A percentile compares a stretch with the other conserved stretches of the same genome.
phyloP scores from a whole-genome alignment of 2,888 invertebrate species.

The Calephelis perditalis region DNA sequence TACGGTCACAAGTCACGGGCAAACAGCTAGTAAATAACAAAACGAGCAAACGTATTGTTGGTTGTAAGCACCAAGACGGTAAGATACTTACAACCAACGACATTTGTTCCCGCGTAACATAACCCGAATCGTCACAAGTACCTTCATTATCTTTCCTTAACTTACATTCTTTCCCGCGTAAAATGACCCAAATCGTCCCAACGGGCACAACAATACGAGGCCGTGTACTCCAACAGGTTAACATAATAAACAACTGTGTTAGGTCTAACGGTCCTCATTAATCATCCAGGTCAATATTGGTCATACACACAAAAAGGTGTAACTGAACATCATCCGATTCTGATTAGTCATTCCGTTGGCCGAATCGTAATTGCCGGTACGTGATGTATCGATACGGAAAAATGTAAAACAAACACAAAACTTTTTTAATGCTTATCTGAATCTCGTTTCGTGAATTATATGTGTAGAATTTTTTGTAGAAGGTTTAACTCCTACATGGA shows the following conservation, averaged over 20 bases:
- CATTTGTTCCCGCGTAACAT: no score
- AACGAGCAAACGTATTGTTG: no score
- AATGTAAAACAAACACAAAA: constrained; percentile 4
- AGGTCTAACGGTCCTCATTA: constrained; percentile 70
- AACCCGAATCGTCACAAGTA: no score
- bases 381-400: constrained; percentile 11
- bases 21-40: no score
- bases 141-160: no score
- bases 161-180: no score
- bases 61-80: no score
- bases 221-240: constrained; percentile 10
- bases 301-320: constrained; percentile 42
- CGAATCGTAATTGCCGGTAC: constrained; percentile 5
- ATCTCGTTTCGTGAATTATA: no score
- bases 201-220: neutral
- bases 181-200: constrained; percentile 7
- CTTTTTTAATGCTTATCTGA: constrained; percentile 4
- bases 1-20: no score
- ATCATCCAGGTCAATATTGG: constrained; percentile 70
- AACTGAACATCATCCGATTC: constrained; percentile 50
- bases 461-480: no score
- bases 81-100: no score
- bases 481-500: no score
- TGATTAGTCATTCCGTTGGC: constrained; percentile 50
- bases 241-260: constrained; percentile 60